phyloP scores from a whole-genome alignment of 1,140 invertebrate genomes.

The Drosophila lacteicornis region DNA sequence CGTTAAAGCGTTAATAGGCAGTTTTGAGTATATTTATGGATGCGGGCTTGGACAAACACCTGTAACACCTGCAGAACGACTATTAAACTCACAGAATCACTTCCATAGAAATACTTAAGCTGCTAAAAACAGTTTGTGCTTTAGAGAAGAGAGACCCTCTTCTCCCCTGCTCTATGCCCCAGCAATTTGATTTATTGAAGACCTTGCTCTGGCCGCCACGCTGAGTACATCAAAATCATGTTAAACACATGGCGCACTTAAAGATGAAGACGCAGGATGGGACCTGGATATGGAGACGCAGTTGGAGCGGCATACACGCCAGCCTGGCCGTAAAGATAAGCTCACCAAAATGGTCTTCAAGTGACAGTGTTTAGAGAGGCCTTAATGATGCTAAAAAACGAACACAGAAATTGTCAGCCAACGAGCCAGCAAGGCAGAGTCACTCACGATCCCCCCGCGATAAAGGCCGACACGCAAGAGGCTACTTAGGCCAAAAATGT shows the following conservation, averaged over 20 bases:
- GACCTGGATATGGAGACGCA: not conserved
- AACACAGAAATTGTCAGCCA: slow-evolving; percentile 62
- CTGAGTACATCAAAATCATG: slow-evolving; percentile 64
- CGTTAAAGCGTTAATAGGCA: slow-evolving; percentile 32
- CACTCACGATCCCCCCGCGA: slow-evolving; percentile 37
- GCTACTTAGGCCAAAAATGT: slow-evolving; percentile 79
- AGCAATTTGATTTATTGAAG: slow-evolving; percentile 72
- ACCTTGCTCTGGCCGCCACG: slow-evolving; percentile 38
- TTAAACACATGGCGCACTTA: slow-evolving; percentile 65
- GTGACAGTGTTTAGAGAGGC: slow-evolving; percentile 55
- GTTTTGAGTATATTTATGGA: slow-evolving; percentile 3
- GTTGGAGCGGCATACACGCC: slow-evolving; percentile 1
- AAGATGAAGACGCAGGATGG: slow-evolving; percentile 5
- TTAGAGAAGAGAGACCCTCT: slow-evolving; percentile 6
- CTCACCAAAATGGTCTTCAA: slow-evolving; percentile 59
- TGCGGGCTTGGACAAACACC: slow-evolving; percentile 6
- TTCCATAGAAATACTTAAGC: slow-evolving; percentile 56
- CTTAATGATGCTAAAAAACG: slow-evolving; percentile 63
- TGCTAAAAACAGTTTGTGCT: slow-evolving; percentile 28
- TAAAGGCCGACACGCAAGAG: slow-evolving; percentile 61
- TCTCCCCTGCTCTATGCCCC: not conserved
- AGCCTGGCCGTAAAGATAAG: slow-evolving; percentile 45
- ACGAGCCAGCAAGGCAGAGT: not conserved
- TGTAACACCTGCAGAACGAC: slow-evolving; percentile 16
- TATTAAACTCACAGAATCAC: slow-evolving; percentile 34